Evolutionary conservation across 2,113 vertebrate genomes (phyloP).

Genomic region (Colossoma macropomum): DNA sequence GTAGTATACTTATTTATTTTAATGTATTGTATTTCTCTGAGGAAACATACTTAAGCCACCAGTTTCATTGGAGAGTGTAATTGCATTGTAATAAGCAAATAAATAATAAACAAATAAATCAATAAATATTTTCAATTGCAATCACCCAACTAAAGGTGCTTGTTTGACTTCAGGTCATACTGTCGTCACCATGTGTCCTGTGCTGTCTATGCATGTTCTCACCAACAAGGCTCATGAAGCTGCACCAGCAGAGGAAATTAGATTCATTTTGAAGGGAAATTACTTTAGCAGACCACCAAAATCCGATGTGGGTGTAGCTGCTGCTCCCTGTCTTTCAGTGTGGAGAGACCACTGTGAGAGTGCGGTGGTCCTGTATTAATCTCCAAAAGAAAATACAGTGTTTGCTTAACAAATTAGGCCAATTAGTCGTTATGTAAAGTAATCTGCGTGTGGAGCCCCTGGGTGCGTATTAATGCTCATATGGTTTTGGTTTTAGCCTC

Average conservation of each 20-base stretch:
- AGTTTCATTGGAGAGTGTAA: no score
- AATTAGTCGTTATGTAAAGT: slow-evolving; percentile 67
- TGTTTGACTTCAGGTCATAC: neutral
- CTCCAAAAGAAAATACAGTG: slow-evolving; percentile 60
- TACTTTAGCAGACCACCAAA: slow-evolving; percentile 54
- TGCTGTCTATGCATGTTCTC: slow-evolving; percentile 22
- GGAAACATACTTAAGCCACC: no score
- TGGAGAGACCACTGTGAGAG: slow-evolving; percentile 29
- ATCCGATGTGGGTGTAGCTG: slow-evolving; percentile 31
- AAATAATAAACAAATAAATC: neutral
- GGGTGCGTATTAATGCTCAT: slow-evolving; percentile 59
- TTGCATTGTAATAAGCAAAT: neutral
- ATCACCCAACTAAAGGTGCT: neutral
- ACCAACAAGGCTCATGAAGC: slow-evolving; percentile 32
- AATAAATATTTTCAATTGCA: neutral
- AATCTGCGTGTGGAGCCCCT: slow-evolving; percentile 52
- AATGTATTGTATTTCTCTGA: no score
- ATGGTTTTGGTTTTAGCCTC: slow-evolving; percentile 61
- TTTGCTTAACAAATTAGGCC: slow-evolving; percentile 69
- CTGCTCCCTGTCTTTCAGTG: slow-evolving; percentile 29
- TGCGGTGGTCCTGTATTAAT: slow-evolving; percentile 48
- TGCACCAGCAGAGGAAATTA: slow-evolving; percentile 56
- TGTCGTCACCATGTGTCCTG: neutral
- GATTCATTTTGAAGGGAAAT: slow-evolving; percentile 60
- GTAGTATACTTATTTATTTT: no score